Conservation (phyloP, 2,797 vertebrate genomes). For the Schizopygopsis malacanthus region DNA sequence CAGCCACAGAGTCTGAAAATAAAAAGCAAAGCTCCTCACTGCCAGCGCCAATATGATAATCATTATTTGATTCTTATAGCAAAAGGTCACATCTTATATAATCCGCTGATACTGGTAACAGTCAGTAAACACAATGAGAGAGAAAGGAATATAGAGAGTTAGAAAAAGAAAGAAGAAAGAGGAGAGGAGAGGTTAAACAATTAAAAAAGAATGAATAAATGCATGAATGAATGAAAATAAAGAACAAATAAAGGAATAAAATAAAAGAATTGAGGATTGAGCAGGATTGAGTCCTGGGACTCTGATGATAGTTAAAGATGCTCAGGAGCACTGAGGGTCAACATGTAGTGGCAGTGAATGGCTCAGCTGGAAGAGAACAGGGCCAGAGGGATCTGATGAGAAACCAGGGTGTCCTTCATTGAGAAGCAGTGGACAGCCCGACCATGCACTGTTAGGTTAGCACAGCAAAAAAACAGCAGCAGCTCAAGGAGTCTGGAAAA, state of each 20-base stretch:
- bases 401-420: constrained; percentile 32
- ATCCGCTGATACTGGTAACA: constrained; percentile 41
- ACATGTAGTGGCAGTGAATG: constrained; percentile 47
- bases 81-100: constrained; percentile 55
- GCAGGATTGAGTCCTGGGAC: background rate
- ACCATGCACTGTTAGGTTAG: constrained; percentile 50
- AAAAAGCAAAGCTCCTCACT: constrained; percentile 18
- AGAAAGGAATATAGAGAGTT: background rate
- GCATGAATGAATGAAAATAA: background rate
- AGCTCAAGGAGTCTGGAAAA: constrained; percentile 40
- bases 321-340: constrained; percentile 52
- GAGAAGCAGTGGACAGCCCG: constrained; percentile 49
- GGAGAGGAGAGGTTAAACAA: background rate
- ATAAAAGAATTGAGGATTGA: background rate
- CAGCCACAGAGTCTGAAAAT: constrained; percentile 26
- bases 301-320: constrained; percentile 31
- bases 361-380: constrained; percentile 41
- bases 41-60: constrained; percentile 52
- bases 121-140: constrained; percentile 35
- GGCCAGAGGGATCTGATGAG: constrained; percentile 50
- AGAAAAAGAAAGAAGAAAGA: background rate
- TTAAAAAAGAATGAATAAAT: background rate
- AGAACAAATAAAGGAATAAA: background rate
- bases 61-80: constrained; percentile 50
- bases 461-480: constrained; percentile 53